Evolutionary conservation across 2,113 vertebrate species (phyloP), one percentile per base, ranked within the genome.

Genomic region (Hyaena hyaena): DNA sequence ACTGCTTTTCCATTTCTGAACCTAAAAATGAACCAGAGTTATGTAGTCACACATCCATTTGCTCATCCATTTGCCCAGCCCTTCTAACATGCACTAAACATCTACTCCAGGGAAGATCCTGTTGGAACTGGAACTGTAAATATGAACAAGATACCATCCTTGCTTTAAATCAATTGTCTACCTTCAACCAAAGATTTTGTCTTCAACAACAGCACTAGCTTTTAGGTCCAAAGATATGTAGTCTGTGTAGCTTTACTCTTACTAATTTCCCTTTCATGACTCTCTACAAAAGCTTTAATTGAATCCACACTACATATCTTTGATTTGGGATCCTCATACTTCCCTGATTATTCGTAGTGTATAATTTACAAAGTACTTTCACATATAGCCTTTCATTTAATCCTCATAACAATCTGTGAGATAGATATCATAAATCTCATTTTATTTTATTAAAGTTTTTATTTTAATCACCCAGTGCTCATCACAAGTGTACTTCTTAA

Each of bases 291-390:
- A 69, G 10, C 21, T 89, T 77, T 82, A 90, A 81, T 81, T 86
- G 96, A 88, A 39, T 88, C 55, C 16, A 71, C 0, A 33, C 35
- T 58, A 43, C 24, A 14, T 71, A 85, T 63, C 77, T 88, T 17
- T 71, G 50, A 69, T 77, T 61, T 10, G 28, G 28, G 55, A 19
- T 39, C 68, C 45, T 55, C 43, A 28, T 89, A 21, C 65, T 69
- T 89, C 35, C 28, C 85, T 93, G 39, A 45, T 96, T 84, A 61
- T 45, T 83, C 43, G 68, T 8, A 58, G 17, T 12, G 19, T 79
- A 7, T 33, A 93, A 94, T 58, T 88, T 87, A 88, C 6, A 88
- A 90, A 95, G 55, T 80, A 79, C 7, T 95, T 82, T 81, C 53
- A 92, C 39, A 86, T 28, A 45, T 0, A 77, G n/a, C 35, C 55